These are phyloP conservation scores for Heteronetta atricapilla DNA, from an alignment of 2,113 vertebrate genomes.

Conservation along the genomic window DNA sequence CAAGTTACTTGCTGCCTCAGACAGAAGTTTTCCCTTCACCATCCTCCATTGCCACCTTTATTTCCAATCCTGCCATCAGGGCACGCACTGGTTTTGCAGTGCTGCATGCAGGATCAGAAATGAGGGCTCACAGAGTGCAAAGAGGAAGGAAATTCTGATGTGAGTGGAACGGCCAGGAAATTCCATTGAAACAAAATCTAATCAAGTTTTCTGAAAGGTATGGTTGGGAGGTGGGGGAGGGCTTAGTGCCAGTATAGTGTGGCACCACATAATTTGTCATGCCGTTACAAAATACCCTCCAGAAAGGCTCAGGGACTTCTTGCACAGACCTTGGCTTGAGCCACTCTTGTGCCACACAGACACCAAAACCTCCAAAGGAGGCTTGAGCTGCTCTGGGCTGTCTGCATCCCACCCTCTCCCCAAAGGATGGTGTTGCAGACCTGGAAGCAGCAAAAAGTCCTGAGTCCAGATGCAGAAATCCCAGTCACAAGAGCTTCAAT, in stretches of 20 bases:
- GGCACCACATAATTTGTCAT: background rate
- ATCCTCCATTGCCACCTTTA: too few species aligned
- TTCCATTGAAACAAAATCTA: background rate
- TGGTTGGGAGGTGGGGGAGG: background rate
- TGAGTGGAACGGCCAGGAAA: background rate
- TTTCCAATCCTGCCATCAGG: too few species aligned
- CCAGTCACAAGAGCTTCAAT: background rate
- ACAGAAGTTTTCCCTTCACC: too few species aligned
- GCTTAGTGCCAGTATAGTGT: background rate
- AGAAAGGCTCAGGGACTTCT: background rate
- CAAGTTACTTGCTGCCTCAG: too few species aligned
- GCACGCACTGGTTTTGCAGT: too few species aligned
- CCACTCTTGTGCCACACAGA: background rate
- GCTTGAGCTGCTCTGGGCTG: background rate
- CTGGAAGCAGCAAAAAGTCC: background rate
- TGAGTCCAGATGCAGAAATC: accelerated
- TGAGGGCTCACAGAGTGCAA: too few species aligned
- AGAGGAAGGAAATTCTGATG: background rate
- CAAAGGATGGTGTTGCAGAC: background rate
- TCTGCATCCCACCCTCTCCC: background rate
- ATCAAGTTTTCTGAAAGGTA: background rate
- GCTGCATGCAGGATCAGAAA: too few species aligned
- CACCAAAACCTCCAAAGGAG: background rate
- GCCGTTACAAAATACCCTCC: background rate
- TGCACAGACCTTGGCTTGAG: background rate